A percentile compares a stretch with the other conserved stretches of the same genome.
These are phyloP conservation scores for Microctenopoma lineatum DNA, from an alignment of 2,797 vertebrate genomes.

Conservation along the genomic window DNA sequence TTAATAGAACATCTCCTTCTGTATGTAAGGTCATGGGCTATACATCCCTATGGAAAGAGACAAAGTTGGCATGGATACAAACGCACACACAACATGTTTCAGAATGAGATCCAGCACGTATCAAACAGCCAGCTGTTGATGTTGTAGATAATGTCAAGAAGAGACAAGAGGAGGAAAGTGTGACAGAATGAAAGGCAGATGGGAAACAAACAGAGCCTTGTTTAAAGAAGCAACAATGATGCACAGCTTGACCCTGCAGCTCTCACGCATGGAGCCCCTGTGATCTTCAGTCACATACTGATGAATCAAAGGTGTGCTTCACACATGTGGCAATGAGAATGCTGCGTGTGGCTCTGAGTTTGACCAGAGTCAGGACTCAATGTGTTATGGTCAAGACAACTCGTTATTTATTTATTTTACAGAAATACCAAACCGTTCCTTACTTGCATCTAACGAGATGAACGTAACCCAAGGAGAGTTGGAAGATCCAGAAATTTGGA, in stretches of 20 bases:
- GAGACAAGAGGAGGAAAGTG: background rate
- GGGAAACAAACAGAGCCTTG: background rate
- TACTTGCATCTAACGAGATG: too few species aligned
- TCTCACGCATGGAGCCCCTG: slow-evolving; percentile 27
- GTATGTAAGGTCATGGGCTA: too few species aligned
- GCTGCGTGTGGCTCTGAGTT: slow-evolving; percentile 2
- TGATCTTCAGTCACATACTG: slow-evolving; percentile 33
- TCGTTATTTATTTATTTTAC: too few species aligned
- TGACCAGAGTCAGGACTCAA: slow-evolving; percentile 18
- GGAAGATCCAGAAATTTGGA: too few species aligned
- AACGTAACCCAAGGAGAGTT: too few species aligned
- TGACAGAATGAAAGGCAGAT: slow-evolving; percentile 12
- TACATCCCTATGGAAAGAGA: too few species aligned
- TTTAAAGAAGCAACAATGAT: slow-evolving; percentile 7
- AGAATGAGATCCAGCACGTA: slow-evolving; percentile 17
- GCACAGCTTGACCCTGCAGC: slow-evolving; percentile 12
- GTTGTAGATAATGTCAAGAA: slow-evolving; percentile 11
- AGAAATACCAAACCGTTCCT: too few species aligned
- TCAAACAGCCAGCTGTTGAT: slow-evolving; percentile 35
- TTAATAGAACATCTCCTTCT: too few species aligned
- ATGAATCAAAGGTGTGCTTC: slow-evolving; percentile 37
- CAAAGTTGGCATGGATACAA: slow-evolving; percentile 14
- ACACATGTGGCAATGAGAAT: background rate
- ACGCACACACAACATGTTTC: slow-evolving; percentile 9
- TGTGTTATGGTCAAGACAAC: background rate